Evolutionary conservation across 2,888 invertebrate genomes (phyloP).

Genomic region (Anagyrus pseudococci): DNA sequence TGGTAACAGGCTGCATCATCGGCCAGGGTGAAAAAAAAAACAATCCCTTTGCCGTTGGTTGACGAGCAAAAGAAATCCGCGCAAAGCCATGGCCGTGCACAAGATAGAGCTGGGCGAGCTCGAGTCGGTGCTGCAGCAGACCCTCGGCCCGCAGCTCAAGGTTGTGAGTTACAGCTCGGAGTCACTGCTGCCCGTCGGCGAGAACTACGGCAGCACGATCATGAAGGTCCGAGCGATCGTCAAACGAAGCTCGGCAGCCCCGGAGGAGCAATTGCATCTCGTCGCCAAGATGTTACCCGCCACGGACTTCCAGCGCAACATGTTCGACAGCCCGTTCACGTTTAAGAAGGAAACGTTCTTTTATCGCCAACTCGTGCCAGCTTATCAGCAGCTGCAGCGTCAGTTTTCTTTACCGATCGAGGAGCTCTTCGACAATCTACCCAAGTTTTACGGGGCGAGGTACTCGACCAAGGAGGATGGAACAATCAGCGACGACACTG

Average conservation of each 20-base stretch:
- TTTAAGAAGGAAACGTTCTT: constrained; percentile 68
- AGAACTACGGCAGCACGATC: constrained; percentile 71
- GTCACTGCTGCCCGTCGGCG: constrained; percentile 62
- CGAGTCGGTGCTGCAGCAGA: constrained; percentile 46
- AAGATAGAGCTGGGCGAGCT: constrained; percentile 47
- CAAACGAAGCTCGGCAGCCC: constrained; percentile 32
- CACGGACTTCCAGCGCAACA: constrained; percentile 63
- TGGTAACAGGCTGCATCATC: too few species aligned
- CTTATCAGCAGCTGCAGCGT: constrained; percentile 62
- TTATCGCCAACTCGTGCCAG: constrained; percentile 64
- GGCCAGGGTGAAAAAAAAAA: too few species aligned
- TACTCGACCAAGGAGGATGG: constrained; percentile 54
- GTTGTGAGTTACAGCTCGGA: constrained; percentile 44
- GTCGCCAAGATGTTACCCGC: constrained; percentile 68
- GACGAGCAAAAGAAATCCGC: not conserved
- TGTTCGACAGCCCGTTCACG: constrained; percentile 67
- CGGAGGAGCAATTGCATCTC: constrained; percentile 58
- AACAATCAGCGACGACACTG: constrained; percentile 67
- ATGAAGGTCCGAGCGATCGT: constrained; percentile 52
- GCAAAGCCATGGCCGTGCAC: not conserved
- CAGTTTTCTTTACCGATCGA: constrained; percentile 56
- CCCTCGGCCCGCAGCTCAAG: constrained; percentile 40
- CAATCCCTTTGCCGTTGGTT: not conserved
- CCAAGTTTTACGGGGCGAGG: constrained; percentile 66
- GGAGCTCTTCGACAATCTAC: constrained; percentile 60